Base-by-base conservation (phyloP, 2,888 invertebrate species). In the Limnephilus auricula region DNA sequence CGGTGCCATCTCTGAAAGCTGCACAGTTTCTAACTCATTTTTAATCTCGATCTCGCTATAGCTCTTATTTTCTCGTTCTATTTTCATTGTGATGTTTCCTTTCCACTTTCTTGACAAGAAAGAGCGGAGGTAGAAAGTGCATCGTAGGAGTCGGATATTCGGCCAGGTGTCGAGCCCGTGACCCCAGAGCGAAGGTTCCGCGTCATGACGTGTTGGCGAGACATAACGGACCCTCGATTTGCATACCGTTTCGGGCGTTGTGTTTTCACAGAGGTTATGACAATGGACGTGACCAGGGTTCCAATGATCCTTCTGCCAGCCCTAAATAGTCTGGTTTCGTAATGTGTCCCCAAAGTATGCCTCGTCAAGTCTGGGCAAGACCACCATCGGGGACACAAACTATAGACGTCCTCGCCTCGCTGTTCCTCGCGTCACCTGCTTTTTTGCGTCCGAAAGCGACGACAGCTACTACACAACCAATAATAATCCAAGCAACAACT, bases 81-180 rank as follows among this genome's bases (percentile, higher is more conserved):
- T 88, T 88, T 85, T 40, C n/a, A 34, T n/a, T 45, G 50, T 45
- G 40, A 5, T 18, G 40, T 65, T 85, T 86, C 78, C 78, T 88
- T 88, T 88, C 87, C 87, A 79, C 87, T 88, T 88, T 88, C 87
- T 78, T 65, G 87, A 32, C 87, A 88, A 65, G 65, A 50, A 78
- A 65, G 32, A 50, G 6, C 87, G 15, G n/a, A 78, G 45, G 65
- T 88, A 88, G 87, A 88, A 78, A 88, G 87, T 88, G 87, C 79
- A 88, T 88, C 87, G 31, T 78, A 18, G 31, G 31, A n/a, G 18
- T 65, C 50, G 34, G 34, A 32, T 45, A 6, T 85, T 45, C 30
- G 10, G 85, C n/a, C 85, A 40, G 82, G 82, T 32, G 82, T n/a
- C 65, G 50, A 65, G 65, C 34, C 78, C 32, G 85, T 40, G 40